Evolutionary conservation across 1,140 invertebrate genomes (phyloP), one percentile per base, ranked within the genome.

Genomic region (Drosophila mojavensis): DNA sequence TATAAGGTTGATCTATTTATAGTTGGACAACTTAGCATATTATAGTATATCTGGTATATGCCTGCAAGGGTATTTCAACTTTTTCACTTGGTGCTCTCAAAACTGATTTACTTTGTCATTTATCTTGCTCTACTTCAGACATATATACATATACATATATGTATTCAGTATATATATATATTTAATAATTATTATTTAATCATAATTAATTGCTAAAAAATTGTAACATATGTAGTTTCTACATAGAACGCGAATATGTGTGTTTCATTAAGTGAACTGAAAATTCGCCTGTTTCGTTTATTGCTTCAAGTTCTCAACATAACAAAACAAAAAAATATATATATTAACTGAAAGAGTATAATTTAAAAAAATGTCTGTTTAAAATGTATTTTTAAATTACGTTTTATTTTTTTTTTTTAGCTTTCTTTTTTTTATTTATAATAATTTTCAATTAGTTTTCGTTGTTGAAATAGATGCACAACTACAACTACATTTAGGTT

Each of bases 381-480:
- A 70, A 53, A 48, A 73, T 10, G 10, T 28, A 41, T 66, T 53
- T 61, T 41, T 41, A 61, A 4, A 33, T 39, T 24, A 36, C 11
- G 55, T 67, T 63, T 65, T 62, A 7, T 64, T 55, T 60, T 68
- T 62, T 47, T 47, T 47, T 33, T 33, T 7, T 9, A 2, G 15
- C 48, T 60, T 54, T 75, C 70, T 17, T 56, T 4, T 24, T 62
- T 60, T 51, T 41, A 26, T 55, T 67, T 61, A n/a, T 43, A 26
- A 48, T 60, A 81, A 71, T 72, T 86, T 81, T 65, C 75, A 82
- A 82, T 82, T 75, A 43, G 68, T 54, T 79, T 86, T 86, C 82
- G 82, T 86, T 86, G 82, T 88, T 76, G 76, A 86, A 81, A 79
- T 66, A 66, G 50, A 71, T 68, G 60, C 65, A 80, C 77, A 79